A percentile compares a stretch with the other conserved stretches of the same genome.
phyloP scores from a whole-genome alignment of 2,888 invertebrate species.

The Acronicta aceris region DNA sequence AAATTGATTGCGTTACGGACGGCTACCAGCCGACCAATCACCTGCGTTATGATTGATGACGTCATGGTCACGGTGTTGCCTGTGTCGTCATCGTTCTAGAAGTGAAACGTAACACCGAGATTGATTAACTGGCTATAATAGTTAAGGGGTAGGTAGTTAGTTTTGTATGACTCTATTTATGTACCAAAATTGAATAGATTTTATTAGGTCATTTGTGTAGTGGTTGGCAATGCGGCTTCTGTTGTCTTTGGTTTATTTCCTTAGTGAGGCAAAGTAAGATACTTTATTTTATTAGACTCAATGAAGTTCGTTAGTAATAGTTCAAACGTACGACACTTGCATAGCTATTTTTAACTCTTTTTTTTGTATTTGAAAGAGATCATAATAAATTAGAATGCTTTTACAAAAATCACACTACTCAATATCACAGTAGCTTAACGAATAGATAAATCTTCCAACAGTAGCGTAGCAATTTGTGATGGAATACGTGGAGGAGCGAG shows the following conservation, averaged over 20 bases:
- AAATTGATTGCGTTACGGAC: slow-evolving; percentile 15
- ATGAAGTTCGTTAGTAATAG: too few relatives aligned
- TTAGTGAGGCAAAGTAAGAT: too few relatives aligned
- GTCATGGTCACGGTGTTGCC: slow-evolving; percentile 18
- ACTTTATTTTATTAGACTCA: too few relatives aligned
- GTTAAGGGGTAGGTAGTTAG: slow-evolving; percentile 7
- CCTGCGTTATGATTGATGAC: slow-evolving; percentile 42
- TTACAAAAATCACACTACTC: not conserved
- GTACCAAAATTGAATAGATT: too few relatives aligned
- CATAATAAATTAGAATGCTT: too few relatives aligned
- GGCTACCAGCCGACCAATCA: slow-evolving; percentile 17
- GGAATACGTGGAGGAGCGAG: slow-evolving; percentile 17
- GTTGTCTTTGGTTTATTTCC: too few relatives aligned
- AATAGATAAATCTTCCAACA: slow-evolving; percentile 2
- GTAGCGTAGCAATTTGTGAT: slow-evolving; percentile 19
- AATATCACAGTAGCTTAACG: slow-evolving; percentile 1
- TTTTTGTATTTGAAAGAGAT: too few relatives aligned
- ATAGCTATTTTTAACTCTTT: too few relatives aligned
- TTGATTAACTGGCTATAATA: slow-evolving; percentile 16
- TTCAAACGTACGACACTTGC: too few relatives aligned
- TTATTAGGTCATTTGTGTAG: too few relatives aligned
- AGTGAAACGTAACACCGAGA: slow-evolving; percentile 12
- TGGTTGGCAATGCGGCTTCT: too few relatives aligned
- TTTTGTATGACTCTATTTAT: too few relatives aligned
- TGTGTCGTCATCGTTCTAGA: slow-evolving; percentile 22